Base-by-base conservation (phyloP, 64 coral and sea anemone genomes). In the Porites lutea region DNA sequence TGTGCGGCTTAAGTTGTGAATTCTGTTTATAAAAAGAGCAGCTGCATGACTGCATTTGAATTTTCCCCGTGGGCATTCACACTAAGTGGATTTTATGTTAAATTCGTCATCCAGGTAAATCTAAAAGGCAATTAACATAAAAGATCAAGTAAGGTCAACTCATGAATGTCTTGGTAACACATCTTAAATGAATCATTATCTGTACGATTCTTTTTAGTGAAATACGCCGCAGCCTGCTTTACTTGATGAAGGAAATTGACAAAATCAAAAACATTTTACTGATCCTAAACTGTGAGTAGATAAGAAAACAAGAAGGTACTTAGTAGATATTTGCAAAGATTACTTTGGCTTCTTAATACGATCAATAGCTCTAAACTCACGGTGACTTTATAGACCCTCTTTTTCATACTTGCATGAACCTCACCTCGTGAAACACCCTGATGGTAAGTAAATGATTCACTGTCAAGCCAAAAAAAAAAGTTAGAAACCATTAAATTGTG, bases 341-440 rank as follows among this genome's bases (percentile, higher is more conserved):
- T 73, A 73, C 71, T 73, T 73, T 13, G 43, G 71, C 71, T 73
- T 37, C 20, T 71, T 71, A 71, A 46, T 45, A 2, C 37, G 6
- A 73, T 73, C 5, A 46, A 71, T 71, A n/a, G 71, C 71, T 73
- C 71, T 73, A 5, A 86, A 69, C 64, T 70, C 67, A 50, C 82
- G 47, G 47, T 68, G 15, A 70, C 65, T 66, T 86, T 86, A 68
- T 86, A 86, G 44, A 86, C 55, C 3, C 48, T 83, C 66, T 79
- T 79, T 48, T 65, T 83, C 80, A 83, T 64, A 63, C 80, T 83
- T 21, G 80, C 80, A 83, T 83, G 80, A 16, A 57, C 77, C n/a
- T 79, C 19, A 8, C 77, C 77, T 79, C 46, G 49, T 55, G 53
- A 55, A 79, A 65, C 57, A 64, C 59, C 80, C 63, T 83, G 57